Percentiles rank a stretch among this genome's conserved stretches.
Conservation (phyloP, 2,113 vertebrate genomes). For the Caranx melampygus region DNA sequence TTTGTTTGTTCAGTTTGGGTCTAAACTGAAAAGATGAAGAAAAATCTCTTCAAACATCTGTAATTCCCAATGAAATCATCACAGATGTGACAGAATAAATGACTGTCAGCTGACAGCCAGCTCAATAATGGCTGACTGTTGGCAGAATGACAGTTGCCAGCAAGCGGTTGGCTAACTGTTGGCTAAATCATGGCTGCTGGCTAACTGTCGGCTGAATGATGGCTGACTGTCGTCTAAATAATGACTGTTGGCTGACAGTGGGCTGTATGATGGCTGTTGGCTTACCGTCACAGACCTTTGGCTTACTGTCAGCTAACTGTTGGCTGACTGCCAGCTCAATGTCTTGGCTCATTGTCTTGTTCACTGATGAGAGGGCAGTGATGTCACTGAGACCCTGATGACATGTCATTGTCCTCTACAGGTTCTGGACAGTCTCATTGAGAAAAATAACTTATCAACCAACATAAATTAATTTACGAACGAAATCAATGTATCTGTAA, state of each 20-base stretch:
- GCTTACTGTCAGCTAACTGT: too few relatives aligned
- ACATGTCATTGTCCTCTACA: not conserved
- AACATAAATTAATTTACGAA: not conserved
- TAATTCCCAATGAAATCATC: not conserved
- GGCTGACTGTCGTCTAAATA: not conserved
- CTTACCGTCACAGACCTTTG: too few relatives aligned
- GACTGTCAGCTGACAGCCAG: too few relatives aligned
- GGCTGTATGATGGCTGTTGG: too few relatives aligned
- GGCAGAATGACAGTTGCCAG: too few relatives aligned
- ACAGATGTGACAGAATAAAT: not conserved
- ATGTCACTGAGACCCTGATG: not conserved
- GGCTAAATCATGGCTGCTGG: too few relatives aligned
- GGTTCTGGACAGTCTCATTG: not conserved
- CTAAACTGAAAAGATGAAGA: too few relatives aligned
- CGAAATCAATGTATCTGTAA: slow-evolving; percentile 11
- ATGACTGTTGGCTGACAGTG: too few relatives aligned
- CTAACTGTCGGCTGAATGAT: not conserved
- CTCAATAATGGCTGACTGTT: too few relatives aligned
- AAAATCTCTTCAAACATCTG: not conserved
- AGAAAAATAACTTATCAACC: not conserved
- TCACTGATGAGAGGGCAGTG: not conserved
- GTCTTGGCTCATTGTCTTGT: not conserved
- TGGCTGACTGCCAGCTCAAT: not conserved
- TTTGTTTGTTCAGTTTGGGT: not conserved
- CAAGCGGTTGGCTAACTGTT: too few relatives aligned